Conservation (phyloP, 2,797 vertebrate genomes). For the Telmatherina bonti region DNA sequence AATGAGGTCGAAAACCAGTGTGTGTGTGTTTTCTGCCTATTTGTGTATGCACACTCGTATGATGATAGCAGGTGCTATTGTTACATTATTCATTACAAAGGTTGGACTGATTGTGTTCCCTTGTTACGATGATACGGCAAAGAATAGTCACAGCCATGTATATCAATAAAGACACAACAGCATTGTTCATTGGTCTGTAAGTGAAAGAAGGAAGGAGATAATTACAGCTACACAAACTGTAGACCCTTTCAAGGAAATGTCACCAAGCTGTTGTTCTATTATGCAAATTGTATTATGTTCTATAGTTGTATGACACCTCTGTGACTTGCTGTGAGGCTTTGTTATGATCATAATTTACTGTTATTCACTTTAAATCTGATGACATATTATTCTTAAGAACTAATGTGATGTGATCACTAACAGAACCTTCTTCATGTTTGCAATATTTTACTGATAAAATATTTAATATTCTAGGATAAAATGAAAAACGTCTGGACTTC, state of each 20-base stretch:
- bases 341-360: constrained; percentile 28
- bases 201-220: constrained; percentile 71
- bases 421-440: background rate
- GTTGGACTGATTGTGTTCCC: constrained; percentile 67
- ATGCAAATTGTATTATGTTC: constrained; percentile 30
- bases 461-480: background rate
- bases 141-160: constrained; percentile 60
- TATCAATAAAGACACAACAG: constrained; percentile 69
- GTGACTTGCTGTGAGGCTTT: constrained; percentile 30
- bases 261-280: constrained; percentile 29
- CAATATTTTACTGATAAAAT: background rate
- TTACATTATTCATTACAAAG: constrained; percentile 78
- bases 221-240: constrained; percentile 62
- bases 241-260: constrained; percentile 71
- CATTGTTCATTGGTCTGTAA: constrained; percentile 64
- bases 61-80: constrained; percentile 52
- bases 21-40: constrained; percentile 33
- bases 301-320: constrained; percentile 25
- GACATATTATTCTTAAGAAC: background rate
- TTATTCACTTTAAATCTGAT: constrained; percentile 5
- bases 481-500: background rate
- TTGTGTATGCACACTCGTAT: constrained; percentile 33
- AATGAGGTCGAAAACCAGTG: constrained; percentile 33
- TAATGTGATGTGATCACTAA: background rate
- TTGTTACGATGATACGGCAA: constrained; percentile 65